Conservation (phyloP, 2,888 invertebrate genomes). For the Scelioninae gen. 1 region DNA sequence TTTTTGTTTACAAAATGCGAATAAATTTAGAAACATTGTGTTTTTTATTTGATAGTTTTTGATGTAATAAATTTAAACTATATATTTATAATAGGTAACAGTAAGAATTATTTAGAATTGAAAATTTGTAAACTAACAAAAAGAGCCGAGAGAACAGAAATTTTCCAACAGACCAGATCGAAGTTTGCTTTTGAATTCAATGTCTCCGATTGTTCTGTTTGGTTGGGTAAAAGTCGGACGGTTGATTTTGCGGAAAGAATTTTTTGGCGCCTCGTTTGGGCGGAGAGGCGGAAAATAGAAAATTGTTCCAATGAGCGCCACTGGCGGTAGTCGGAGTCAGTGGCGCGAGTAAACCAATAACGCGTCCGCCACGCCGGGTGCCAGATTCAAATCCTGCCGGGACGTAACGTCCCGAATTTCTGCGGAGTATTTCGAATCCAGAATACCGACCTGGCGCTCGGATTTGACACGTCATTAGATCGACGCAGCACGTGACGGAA, state of each 20-base stretch:
- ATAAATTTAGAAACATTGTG: no score
- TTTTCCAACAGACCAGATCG: neutral
- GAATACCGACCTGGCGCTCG: constrained; percentile 77
- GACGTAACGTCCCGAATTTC: constrained; percentile 77
- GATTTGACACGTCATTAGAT: constrained; percentile 82
- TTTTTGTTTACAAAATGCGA: no score
- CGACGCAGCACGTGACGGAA: constrained; percentile 63
- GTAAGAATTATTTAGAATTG: no score
- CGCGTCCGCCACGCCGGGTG: constrained; percentile 82
- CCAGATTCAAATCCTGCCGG: constrained; percentile 83
- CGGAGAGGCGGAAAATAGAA: constrained; percentile 65
- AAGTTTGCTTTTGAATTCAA: constrained; percentile 25
- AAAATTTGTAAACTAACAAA: no score
- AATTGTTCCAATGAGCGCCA: constrained; percentile 77
- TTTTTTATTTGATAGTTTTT: no score
- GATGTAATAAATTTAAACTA: no score
- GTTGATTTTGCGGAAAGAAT: constrained; percentile 62
- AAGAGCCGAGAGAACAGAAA: no score
- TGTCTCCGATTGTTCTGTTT: constrained; percentile 43
- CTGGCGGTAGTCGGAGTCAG: constrained; percentile 80
- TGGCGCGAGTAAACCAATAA: constrained; percentile 84
- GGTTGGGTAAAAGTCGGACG: constrained; percentile 32
- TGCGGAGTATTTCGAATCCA: constrained; percentile 81
- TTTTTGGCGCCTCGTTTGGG: constrained; percentile 57
- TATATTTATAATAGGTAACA: no score